Base-by-base conservation (phyloP, 1,140 invertebrate species). In the Drosophila baimaii region DNA sequence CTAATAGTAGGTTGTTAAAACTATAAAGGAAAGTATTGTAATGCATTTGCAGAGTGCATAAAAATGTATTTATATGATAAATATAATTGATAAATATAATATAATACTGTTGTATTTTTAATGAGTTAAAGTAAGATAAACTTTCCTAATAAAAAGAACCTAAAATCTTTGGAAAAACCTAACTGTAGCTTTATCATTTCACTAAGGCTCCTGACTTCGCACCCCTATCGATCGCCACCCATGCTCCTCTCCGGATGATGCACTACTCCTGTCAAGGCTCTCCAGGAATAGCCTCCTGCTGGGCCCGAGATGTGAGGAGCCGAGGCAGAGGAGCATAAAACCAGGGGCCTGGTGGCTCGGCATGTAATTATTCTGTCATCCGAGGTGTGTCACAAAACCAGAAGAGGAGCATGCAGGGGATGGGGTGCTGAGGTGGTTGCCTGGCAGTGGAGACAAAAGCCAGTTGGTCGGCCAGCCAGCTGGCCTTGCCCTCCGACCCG, bases 291-390 rank as follows among this genome's bases (percentile, higher is more conserved):
- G 13, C 21, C 52, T 33, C 54, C 59, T 39, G 37, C 44, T 44
- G 29, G 29, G 51, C 51, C 5, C 12, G 31, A n/a, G 31, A 5
- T 35, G 31, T 13, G 1, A 15, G 19, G 8, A 54, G 5, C 19
- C 10, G 31, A 7, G 7, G 9, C 37, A 15, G 21, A 5, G 9
- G 29, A 19, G 27, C 31, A 44, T 41, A 52, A 27, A 35, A 25
- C 12, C 17, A 37, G 58, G 21, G 13, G 19, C 41, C 46, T 47
- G 57, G 35, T 27, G 46, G 65, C 77, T 77, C 43, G 69, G 79
- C 63, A 79, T 70, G 83, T 88, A 88, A 86, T 86, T 83, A 88
- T 77, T 86, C 70, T 86, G 82, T 83, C 84, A 86, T 73, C 82
- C 70, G 66, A 88, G 79, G 77, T 80, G 66, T 77, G 72, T 64